A percentile compares a stretch with the other conserved stretches of the same genome.
These are phyloP conservation scores for Sorex maritimensis DNA, from an alignment of 2,797 vertebrate species.

Conservation along the genomic window DNA sequence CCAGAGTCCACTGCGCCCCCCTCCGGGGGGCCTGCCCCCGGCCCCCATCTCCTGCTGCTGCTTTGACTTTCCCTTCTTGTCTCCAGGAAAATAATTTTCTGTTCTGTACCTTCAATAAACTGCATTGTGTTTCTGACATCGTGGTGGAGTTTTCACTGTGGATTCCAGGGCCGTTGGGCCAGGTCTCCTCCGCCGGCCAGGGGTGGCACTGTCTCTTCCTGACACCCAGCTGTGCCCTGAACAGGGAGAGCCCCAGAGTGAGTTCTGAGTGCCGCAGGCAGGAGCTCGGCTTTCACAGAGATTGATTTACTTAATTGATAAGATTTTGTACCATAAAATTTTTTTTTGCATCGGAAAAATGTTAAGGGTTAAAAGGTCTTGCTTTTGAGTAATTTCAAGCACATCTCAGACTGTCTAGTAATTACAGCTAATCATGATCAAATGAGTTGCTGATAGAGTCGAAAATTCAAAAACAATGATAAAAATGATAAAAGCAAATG, in stretches of 20 bases:
- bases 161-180: background rate
- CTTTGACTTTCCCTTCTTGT: slow-evolving; percentile 24
- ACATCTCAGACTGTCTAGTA: background rate
- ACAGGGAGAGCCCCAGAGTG: no score
- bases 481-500: background rate
- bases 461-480: slow-evolving; percentile 21
- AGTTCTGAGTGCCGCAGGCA: background rate
- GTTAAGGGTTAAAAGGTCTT: background rate
- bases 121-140: slow-evolving; percentile 20
- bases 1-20: background rate
- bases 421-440: background rate
- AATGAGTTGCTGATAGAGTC: background rate
- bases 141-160: slow-evolving; percentile 31
- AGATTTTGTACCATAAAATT: slow-evolving; percentile 6
- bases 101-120: slow-evolving; percentile 67
- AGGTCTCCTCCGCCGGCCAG: background rate
- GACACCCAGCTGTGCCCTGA: no score
- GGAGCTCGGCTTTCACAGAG: background rate
- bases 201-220: no score
- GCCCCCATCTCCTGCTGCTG: background rate
- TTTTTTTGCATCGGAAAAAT: slow-evolving; percentile 18
- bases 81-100: slow-evolving; percentile 21
- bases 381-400: slow-evolving; percentile 27
- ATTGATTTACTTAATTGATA: background rate
- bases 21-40: no score